phyloP scores from a whole-genome alignment of 2,113 vertebrate genomes.

The Lampris megalopsis region DNA sequence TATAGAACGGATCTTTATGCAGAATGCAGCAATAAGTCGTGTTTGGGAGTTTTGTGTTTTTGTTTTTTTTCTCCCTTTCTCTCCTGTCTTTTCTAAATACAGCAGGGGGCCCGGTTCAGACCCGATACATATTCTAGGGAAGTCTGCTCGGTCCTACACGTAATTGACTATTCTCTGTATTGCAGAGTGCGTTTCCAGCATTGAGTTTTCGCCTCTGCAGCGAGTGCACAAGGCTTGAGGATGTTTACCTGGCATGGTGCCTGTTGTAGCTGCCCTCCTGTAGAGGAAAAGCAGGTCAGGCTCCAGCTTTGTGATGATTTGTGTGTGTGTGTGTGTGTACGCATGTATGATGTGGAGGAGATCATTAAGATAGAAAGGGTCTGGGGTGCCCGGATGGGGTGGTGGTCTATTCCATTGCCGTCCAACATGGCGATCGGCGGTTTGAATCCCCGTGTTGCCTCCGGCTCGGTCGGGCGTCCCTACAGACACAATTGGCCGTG shows the following conservation, averaged over 20 bases:
- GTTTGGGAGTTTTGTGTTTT: neutral
- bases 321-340: constrained; percentile 26
- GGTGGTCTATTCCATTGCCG: too few species aligned
- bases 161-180: constrained; percentile 74
- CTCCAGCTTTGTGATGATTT: constrained; percentile 69
- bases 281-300: constrained; percentile 77
- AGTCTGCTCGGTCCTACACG: constrained; percentile 59
- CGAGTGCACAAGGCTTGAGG: constrained; percentile 81
- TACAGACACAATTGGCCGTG: too few species aligned
- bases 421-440: too few species aligned
- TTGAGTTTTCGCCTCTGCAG: constrained; percentile 77
- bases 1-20: constrained; percentile 55
- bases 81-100: constrained; percentile 45
- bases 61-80: neutral
- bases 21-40: constrained; percentile 63
- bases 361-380: constrained; percentile 61
- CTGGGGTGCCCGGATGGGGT: constrained; percentile 1
- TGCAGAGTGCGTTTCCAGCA: constrained; percentile 67
- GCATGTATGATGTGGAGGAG: constrained; percentile 10
- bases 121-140: constrained; percentile 67
- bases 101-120: constrained; percentile 52
- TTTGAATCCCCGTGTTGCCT: too few species aligned
- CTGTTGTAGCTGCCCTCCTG: constrained; percentile 80
- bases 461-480: too few species aligned
- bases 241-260: constrained; percentile 83